phyloP scores from a whole-genome alignment of 2,797 vertebrate species.

The Protosalanx chinensis region DNA sequence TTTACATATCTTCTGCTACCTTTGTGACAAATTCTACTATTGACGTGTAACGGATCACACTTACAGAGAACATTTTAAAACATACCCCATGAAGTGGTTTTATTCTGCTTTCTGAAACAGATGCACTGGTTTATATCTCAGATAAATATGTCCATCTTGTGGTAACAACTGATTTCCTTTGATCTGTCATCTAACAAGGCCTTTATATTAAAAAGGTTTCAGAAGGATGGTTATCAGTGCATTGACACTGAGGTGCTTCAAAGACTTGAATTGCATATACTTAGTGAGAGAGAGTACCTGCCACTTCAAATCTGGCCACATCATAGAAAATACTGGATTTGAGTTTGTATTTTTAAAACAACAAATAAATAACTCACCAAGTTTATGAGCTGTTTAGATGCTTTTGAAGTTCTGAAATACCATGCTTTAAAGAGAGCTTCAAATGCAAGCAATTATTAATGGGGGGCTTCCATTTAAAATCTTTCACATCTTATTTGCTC shows the following conservation, averaged over 20 bases:
- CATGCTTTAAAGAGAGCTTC: constrained; percentile 13
- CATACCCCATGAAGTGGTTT: not conserved
- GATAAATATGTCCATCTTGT: too few species aligned
- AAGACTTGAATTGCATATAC: constrained; percentile 38
- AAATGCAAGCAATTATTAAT: constrained; percentile 33
- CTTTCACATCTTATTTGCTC: constrained; percentile 28
- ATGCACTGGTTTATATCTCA: too few species aligned
- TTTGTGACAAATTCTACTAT: not conserved
- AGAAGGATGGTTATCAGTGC: constrained; percentile 1
- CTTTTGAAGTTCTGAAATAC: not conserved
- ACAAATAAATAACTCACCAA: too few species aligned
- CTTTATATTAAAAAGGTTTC: constrained; percentile 1
- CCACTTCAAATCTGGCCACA: constrained; percentile 14
- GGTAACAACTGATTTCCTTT: too few species aligned
- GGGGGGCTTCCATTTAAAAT: constrained; percentile 32
- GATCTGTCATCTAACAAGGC: too few species aligned
- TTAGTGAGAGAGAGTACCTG: constrained; percentile 27
- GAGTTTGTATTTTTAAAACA: too few species aligned
- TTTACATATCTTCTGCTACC: not conserved
- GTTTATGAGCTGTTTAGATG: too few species aligned
- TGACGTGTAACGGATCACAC: not conserved
- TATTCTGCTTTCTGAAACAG: not conserved
- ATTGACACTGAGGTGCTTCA: constrained; percentile 36
- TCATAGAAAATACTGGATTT: too few species aligned
- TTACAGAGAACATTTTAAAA: not conserved